Evolutionary conservation across 2,797 vertebrate genomes (phyloP).

Genomic region (Siniperca scherzeri): DNA sequence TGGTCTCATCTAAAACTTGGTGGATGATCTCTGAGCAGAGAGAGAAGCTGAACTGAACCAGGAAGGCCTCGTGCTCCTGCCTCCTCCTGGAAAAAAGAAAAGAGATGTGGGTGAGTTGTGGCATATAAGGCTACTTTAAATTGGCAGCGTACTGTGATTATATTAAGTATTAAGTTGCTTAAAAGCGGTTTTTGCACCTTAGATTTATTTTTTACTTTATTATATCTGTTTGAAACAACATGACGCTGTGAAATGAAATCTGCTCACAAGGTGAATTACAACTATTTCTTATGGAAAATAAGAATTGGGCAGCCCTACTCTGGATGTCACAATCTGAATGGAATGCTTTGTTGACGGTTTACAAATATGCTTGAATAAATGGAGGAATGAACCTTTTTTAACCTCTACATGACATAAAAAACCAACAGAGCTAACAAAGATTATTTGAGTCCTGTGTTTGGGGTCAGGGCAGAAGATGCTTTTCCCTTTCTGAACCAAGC

Average conservation of each 20-base stretch:
- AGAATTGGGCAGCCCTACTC: too few species aligned
- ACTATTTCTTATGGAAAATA: background rate
- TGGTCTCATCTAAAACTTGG: conserved; percentile 85
- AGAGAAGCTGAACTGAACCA: conserved; percentile 86
- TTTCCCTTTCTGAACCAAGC: background rate
- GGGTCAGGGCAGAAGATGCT: background rate
- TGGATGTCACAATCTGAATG: background rate
- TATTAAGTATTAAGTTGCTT: background rate
- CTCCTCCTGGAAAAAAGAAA: conserved; percentile 82
- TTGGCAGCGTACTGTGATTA: background rate
- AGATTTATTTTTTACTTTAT: background rate
- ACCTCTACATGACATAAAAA: background rate
- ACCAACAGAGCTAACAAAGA: background rate
- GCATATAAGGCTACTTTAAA: background rate
- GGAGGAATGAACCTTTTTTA: background rate
- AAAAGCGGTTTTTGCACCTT: background rate
- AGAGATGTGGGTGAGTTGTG: background rate
- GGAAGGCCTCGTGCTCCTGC: conserved; percentile 87
- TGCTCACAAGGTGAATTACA: too few species aligned
- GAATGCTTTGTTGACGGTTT: too few species aligned
- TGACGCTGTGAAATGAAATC: background rate
- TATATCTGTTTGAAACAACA: background rate
- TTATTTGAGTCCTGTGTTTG: background rate
- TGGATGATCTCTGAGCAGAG: conserved; percentile 87
- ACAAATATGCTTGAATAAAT: background rate